Percentiles rank a stretch among this genome's conserved stretches.
Conservation (phyloP, 64 coral and sea anemone species). For the Anthopleura sola region DNA sequence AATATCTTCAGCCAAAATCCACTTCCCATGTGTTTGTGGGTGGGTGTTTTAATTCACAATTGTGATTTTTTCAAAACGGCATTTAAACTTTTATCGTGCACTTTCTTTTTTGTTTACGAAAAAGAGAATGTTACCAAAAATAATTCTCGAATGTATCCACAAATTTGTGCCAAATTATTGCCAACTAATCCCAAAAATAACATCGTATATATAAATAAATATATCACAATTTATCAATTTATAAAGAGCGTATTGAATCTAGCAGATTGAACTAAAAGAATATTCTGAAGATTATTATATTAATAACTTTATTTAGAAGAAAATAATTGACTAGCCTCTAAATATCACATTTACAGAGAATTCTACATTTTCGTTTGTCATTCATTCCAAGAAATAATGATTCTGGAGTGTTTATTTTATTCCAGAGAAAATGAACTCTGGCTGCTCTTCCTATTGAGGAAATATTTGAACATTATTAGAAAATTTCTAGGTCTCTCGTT, state of each 20-base stretch:
- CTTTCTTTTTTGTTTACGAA: background rate
- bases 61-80: background rate
- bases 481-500: background rate
- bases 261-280: background rate
- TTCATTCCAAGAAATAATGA: background rate
- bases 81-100: background rate
- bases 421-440: background rate
- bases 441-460: background rate
- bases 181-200: background rate
- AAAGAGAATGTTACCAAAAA: background rate
- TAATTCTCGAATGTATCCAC: background rate
- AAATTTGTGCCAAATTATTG: background rate
- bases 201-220: background rate
- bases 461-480: background rate
- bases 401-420: background rate
- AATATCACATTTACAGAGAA: background rate
- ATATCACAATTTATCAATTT: constrained; percentile 2
- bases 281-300: background rate
- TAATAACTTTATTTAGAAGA: background rate
- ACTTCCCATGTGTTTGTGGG: background rate
- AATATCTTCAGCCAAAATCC: background rate
- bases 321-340: background rate
- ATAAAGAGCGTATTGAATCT: background rate
- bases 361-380: background rate
- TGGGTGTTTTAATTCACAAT: background rate